Percentiles rank a stretch among this genome's conserved stretches.
phyloP scores from a whole-genome alignment of 1,140 invertebrate genomes.

The Papilio xuthus region DNA sequence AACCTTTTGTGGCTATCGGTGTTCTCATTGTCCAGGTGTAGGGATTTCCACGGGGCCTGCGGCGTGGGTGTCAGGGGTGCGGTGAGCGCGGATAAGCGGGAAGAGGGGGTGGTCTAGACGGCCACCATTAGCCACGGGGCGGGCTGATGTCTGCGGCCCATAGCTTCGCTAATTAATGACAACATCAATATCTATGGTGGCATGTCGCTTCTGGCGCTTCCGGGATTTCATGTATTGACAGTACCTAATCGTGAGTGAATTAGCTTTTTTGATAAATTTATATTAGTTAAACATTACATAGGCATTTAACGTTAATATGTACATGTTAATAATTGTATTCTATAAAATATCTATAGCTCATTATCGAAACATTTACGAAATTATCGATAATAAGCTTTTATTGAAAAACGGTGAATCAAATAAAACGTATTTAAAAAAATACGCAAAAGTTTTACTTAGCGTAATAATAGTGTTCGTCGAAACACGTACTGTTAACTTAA shows the following conservation, averaged over 20 bases:
- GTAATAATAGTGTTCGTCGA: conserved; percentile 3
- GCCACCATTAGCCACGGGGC: conserved; percentile 43
- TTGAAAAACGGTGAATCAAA: background rate
- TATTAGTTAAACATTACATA: too few species aligned
- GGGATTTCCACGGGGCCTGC: background rate
- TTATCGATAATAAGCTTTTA: too few species aligned
- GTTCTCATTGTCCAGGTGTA: conserved; percentile 23
- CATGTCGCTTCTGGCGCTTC: conserved; percentile 20
- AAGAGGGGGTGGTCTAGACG: conserved; percentile 49
- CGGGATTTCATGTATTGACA: conserved; percentile 17
- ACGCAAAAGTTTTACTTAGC: conserved; percentile 2
- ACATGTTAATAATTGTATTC: background rate
- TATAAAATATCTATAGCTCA: background rate
- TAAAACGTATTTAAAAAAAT: background rate
- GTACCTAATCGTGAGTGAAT: background rate
- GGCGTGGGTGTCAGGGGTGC: conserved; percentile 33
- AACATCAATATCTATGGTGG: conserved; percentile 37
- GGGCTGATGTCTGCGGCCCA: conserved; percentile 38
- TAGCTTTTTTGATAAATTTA: background rate
- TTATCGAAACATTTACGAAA: background rate
- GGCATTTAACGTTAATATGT: too few species aligned
- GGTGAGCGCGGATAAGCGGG: conserved; percentile 16
- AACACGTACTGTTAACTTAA: conserved; percentile 27
- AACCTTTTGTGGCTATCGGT: background rate
- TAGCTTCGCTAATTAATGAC: conserved; percentile 53